phyloP scores from a whole-genome alignment of 2,888 invertebrate genomes.

The Eupithecia subumbrata region DNA sequence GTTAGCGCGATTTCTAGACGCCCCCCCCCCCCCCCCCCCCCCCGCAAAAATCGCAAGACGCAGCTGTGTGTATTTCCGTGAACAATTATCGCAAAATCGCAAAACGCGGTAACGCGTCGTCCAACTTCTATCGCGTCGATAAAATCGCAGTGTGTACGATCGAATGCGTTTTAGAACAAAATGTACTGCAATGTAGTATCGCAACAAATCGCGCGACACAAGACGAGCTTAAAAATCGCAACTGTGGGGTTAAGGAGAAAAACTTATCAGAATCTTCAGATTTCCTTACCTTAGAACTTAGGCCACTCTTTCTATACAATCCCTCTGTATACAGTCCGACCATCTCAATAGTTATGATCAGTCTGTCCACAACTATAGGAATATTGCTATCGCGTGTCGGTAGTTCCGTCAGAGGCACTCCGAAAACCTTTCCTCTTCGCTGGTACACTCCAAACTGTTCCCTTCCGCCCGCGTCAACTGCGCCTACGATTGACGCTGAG shows the following conservation, averaged over 20 bases:
- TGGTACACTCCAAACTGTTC: slow-evolving; percentile 67
- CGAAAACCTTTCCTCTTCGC: slow-evolving; percentile 72
- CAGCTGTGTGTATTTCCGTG: too few species aligned
- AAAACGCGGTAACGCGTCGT: too few species aligned
- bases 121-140: too few species aligned
- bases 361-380: slow-evolving; percentile 93
- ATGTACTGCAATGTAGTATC: too few species aligned
- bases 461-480: slow-evolving; percentile 80
- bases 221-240: too few species aligned
- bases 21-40: too few species aligned
- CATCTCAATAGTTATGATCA: slow-evolving; percentile 95
- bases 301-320: slow-evolving; percentile 95
- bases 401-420: slow-evolving; percentile 90
- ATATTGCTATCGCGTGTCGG: slow-evolving; percentile 91
- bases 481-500: slow-evolving; percentile 77
- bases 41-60: too few species aligned
- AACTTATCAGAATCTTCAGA: neutral
- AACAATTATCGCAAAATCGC: too few species aligned
- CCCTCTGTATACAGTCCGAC: slow-evolving; percentile 96
- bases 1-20: too few species aligned
- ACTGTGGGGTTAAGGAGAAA: neutral
- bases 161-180: too few species aligned
- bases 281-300: slow-evolving; percentile 87
- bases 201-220: too few species aligned
- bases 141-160: too few species aligned